These are phyloP conservation scores for Clinocottus analis DNA, from an alignment of 2,113 vertebrate species.

Conservation along the genomic window DNA sequence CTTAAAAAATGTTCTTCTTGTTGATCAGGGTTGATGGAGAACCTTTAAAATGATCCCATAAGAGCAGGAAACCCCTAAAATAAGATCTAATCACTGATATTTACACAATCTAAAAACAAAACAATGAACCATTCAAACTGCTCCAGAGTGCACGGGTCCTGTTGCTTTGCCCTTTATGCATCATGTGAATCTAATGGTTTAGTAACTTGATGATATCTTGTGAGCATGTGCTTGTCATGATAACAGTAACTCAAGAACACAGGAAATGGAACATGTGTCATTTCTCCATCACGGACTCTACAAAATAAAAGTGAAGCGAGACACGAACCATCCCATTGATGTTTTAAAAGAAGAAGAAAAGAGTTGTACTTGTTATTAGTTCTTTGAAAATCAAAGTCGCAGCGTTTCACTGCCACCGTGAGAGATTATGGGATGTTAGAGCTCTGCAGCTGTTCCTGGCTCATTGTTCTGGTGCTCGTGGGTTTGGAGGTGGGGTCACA, in stretches of 20 bases:
- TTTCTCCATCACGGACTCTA: conserved; percentile 3
- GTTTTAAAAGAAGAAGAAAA: not conserved
- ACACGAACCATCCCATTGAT: not conserved
- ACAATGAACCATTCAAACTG: not conserved
- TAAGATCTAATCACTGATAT: not conserved
- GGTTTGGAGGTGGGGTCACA: conserved; percentile 63
- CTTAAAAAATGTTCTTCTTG: not conserved
- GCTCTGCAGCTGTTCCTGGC: conserved; percentile 48
- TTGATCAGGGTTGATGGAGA: not conserved
- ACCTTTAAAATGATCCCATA: not conserved
- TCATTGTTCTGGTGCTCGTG: conserved; percentile 80
- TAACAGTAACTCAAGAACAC: not conserved
- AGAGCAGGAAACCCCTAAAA: not conserved
- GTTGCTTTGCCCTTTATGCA: too few relatives aligned
- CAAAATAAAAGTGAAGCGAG: not conserved
- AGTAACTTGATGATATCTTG: too few relatives aligned
- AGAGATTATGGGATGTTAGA: conserved; percentile 20
- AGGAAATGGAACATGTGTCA: not conserved
- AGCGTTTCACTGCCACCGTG: conserved; percentile 8
- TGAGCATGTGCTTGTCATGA: not conserved
- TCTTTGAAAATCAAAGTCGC: conserved; percentile 22
- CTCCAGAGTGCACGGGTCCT: too few relatives aligned
- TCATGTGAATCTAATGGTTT: not conserved
- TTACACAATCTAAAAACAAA: not conserved
- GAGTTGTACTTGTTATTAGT: not conserved